Evolutionary conservation across 1,140 invertebrate species (phyloP).

Genomic region (Rhopalosiphum padi): DNA sequence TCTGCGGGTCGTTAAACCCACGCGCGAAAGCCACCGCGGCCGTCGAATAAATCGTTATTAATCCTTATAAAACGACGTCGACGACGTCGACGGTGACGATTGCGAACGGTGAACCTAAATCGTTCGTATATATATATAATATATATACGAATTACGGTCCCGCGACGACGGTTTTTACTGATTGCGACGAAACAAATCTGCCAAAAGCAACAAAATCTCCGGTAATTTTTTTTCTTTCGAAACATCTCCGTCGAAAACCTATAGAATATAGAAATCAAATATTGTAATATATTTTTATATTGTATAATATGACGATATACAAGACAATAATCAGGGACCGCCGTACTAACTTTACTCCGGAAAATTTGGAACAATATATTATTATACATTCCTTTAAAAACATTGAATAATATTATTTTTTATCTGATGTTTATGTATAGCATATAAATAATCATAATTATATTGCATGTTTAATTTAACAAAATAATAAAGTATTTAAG

Average conservation of each 20-base stretch:
- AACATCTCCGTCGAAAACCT: not conserved
- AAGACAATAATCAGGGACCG: no score
- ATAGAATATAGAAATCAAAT: not conserved
- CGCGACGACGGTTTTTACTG: not conserved
- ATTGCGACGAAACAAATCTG: not conserved
- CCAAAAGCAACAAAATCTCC: not conserved
- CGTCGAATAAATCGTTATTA: slow-evolving; percentile 5
- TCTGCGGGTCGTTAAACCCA: slow-evolving; percentile 10
- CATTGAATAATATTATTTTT: no score
- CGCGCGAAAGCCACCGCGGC: not conserved
- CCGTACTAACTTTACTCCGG: no score
- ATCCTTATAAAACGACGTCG: not conserved
- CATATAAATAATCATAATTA: no score
- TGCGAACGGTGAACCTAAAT: not conserved
- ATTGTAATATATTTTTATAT: not conserved
- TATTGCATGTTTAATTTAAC: no score
- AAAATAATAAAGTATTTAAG: no score
- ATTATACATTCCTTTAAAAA: no score
- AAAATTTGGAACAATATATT: no score
- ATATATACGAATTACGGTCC: not conserved
- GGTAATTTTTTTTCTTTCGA: not conserved
- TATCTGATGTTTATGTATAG: no score
- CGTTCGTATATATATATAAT: not conserved
- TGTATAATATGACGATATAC: not conserved
- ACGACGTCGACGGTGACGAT: not conserved